Conservation (phyloP, 2,797 vertebrate species). For the Brachyalestes nurse region DNA sequence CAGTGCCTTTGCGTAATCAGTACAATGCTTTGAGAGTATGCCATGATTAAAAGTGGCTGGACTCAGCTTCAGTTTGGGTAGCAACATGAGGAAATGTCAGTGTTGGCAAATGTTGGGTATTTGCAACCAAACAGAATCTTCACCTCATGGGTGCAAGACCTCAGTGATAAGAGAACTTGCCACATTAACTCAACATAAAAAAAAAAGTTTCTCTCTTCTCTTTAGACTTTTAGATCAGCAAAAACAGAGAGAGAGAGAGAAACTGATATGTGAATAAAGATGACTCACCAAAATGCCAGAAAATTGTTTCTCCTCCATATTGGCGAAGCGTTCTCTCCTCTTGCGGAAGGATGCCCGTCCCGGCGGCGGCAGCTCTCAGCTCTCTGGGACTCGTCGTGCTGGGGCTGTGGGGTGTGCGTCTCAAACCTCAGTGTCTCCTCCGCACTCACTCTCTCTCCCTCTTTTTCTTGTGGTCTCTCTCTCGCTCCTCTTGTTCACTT, state of each 20-base stretch:
- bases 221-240: not conserved
- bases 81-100: not conserved
- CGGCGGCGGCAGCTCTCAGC: constrained; percentile 60
- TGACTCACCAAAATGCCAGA: constrained; percentile 80
- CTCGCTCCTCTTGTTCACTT: constrained; percentile 60
- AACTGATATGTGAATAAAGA: constrained; percentile 38
- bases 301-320: constrained; percentile 82
- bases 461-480: constrained; percentile 23
- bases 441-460: constrained; percentile 51
- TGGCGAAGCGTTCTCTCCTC: constrained; percentile 58
- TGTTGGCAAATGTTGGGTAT: too few relatives aligned
- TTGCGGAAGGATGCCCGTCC: constrained; percentile 71
- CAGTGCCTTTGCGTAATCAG: too few relatives aligned
- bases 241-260: not conserved
- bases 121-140: not conserved
- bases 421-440: constrained; percentile 41
- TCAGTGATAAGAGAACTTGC: not conserved
- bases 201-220: too few relatives aligned
- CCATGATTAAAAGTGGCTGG: not conserved
- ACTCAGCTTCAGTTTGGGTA: not conserved
- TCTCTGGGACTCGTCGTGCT: constrained; percentile 53
- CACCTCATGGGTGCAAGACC: not conserved
- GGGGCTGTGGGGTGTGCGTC: constrained; percentile 57
- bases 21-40: not conserved
- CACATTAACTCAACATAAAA: not conserved